These are phyloP conservation scores for Acanthosoma haemorrhoidale DNA, from an alignment of 2,888 invertebrate species.

Conservation along the genomic window DNA sequence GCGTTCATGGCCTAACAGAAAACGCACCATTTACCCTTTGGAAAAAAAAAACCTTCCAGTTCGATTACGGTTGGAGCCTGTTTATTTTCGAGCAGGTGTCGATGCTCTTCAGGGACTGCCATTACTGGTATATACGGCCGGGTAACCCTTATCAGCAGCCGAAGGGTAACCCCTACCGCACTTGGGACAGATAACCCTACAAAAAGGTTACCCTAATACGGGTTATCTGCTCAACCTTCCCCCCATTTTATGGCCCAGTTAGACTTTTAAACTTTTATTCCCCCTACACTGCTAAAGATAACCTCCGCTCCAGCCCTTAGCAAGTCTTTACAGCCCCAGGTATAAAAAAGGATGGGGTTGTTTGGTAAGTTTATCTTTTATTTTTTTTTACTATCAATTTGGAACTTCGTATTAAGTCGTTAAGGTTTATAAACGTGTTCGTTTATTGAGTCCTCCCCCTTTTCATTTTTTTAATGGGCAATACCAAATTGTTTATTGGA, in stretches of 20 bases:
- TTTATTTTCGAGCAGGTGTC: background rate
- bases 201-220: constrained; percentile 28
- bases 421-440: constrained; percentile 8
- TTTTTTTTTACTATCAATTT: constrained; percentile 25
- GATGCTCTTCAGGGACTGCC: background rate
- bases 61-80: background rate
- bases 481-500: no score
- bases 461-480: background rate
- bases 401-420: constrained; percentile 22
- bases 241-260: constrained; percentile 24
- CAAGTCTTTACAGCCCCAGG: background rate
- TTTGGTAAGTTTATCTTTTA: background rate
- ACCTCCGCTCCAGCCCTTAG: constrained; percentile 6
- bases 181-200: constrained; percentile 22
- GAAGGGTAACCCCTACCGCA: background rate
- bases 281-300: background rate
- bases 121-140: background rate
- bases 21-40: background rate
- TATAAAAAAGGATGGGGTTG: constrained; percentile 7
- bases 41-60: background rate
- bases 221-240: constrained; percentile 20
- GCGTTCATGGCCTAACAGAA: background rate
- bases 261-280: constrained; percentile 31
- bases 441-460: background rate
- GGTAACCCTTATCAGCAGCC: constrained; percentile 4